Conservation (phyloP, 2,888 invertebrate genomes). For the Liodrosophila aerea region DNA sequence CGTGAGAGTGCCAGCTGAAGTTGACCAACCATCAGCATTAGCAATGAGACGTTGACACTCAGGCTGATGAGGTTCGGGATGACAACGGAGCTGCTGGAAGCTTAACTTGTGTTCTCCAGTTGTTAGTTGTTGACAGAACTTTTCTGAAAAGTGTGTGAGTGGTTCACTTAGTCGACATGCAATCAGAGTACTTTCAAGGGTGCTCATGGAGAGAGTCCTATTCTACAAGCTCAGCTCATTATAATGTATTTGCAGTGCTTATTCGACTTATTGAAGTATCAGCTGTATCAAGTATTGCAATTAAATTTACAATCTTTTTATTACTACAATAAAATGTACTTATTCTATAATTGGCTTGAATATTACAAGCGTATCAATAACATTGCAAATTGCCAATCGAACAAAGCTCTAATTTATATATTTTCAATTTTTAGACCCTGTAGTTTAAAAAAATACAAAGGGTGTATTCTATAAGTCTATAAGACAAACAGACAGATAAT, state of each 20-base stretch:
- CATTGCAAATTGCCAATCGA: too few relatives aligned
- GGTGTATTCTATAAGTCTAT: too few relatives aligned
- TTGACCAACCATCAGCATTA: slow-evolving; percentile 55
- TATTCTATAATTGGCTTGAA: too few relatives aligned
- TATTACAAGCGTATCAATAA: too few relatives aligned
- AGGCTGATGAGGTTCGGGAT: slow-evolving; percentile 10
- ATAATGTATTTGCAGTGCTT: slow-evolving; percentile 10
- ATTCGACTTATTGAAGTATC: slow-evolving; percentile 1
- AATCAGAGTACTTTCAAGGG: slow-evolving; percentile 55
- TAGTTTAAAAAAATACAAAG: too few relatives aligned
- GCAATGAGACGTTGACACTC: neutral
- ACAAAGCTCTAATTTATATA: too few relatives aligned
- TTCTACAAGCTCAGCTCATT: slow-evolving; percentile 3
- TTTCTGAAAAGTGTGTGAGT: slow-evolving; percentile 34
- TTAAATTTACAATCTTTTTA: too few relatives aligned
- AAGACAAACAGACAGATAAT: too few relatives aligned
- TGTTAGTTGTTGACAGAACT: slow-evolving; percentile 61
- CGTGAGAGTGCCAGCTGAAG: slow-evolving; percentile 51
- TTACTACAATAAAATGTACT: too few relatives aligned
- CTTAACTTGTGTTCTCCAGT: slow-evolving; percentile 36
- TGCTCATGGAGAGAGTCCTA: slow-evolving; percentile 33
- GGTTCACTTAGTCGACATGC: slow-evolving; percentile 43
- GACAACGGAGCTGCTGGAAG: neutral
- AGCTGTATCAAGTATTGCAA: neutral
- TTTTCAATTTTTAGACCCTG: too few relatives aligned